phyloP scores from a whole-genome alignment of 2,113 vertebrate genomes.

The Murina feae region DNA sequence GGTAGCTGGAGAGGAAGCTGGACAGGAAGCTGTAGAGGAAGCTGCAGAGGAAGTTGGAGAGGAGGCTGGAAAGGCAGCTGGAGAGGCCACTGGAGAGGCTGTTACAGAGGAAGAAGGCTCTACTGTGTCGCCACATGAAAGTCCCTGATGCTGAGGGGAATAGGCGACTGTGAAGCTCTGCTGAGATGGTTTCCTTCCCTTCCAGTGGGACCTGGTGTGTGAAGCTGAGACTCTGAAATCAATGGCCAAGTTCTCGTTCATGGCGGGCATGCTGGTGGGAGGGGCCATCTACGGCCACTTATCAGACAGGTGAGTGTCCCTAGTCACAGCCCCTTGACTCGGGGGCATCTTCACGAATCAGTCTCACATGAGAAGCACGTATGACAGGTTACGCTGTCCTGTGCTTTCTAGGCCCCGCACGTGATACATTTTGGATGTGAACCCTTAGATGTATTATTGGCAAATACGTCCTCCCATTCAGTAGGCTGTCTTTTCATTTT shows the following conservation, averaged over 20 bases:
- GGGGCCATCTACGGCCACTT: constrained; percentile 77
- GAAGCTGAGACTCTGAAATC: constrained; percentile 74
- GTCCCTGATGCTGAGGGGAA: not conserved
- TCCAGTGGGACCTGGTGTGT: constrained; percentile 83
- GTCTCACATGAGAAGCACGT: not conserved
- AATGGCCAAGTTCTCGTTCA: constrained; percentile 78
- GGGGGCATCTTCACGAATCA: not conserved
- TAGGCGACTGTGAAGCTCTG: no score
- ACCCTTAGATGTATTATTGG: not conserved
- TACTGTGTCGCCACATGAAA: not conserved
- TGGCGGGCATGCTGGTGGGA: constrained; percentile 81
- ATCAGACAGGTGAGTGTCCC: constrained; percentile 64
- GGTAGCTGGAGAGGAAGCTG: no score
- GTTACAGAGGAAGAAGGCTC: not conserved
- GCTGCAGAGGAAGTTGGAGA: no score
- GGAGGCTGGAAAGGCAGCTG: no score
- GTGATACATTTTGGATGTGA: not conserved
- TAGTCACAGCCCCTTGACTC: not conserved
- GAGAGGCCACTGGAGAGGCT: no score
- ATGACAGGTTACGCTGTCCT: not conserved
- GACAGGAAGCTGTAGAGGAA: no score
- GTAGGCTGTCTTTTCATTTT: not conserved
- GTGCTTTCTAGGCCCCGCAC: no score
- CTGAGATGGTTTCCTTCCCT: not conserved
- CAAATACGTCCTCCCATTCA: not conserved